Percentiles rank a stretch among this genome's conserved stretches.
Evolutionary conservation across 2,113 vertebrate genomes (phyloP).

Genomic region (Myocastor coypus): DNA sequence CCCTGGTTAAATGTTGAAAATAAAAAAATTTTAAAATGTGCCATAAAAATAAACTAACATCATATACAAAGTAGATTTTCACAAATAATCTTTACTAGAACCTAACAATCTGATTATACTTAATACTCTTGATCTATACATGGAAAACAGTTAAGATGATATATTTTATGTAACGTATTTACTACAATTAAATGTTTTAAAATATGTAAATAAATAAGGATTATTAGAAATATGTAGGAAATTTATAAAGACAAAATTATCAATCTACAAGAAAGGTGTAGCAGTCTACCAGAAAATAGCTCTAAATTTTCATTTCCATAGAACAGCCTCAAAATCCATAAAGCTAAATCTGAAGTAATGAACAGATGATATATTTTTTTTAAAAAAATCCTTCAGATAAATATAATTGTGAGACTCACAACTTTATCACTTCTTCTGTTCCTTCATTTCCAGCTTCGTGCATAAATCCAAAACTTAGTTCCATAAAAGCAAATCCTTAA

Average conservation of each 20-base stretch:
- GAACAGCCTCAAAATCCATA: background rate
- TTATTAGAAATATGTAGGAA: background rate
- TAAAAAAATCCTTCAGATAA: background rate
- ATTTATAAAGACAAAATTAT: constrained; percentile 33
- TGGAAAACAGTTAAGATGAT: background rate
- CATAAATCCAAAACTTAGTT: constrained; percentile 12
- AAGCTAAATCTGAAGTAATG: constrained; percentile 20
- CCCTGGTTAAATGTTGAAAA: constrained; percentile 12
- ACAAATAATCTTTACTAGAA: background rate
- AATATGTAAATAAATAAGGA: background rate
- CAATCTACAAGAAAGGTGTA: background rate
- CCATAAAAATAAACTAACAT: background rate
- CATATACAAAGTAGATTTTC: background rate
- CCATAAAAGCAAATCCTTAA: background rate
- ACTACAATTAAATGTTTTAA: background rate
- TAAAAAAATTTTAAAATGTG: background rate
- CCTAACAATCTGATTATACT: background rate
- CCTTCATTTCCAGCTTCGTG: background rate
- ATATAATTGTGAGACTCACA: background rate
- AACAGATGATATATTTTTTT: background rate
- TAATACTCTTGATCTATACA: background rate
- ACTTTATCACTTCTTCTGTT: background rate
- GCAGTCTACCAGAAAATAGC: background rate
- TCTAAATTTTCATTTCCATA: constrained; percentile 32
- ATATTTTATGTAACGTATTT: background rate